Conservation (phyloP, 2,797 vertebrate species). For the Arctocebus calabarensis region DNA sequence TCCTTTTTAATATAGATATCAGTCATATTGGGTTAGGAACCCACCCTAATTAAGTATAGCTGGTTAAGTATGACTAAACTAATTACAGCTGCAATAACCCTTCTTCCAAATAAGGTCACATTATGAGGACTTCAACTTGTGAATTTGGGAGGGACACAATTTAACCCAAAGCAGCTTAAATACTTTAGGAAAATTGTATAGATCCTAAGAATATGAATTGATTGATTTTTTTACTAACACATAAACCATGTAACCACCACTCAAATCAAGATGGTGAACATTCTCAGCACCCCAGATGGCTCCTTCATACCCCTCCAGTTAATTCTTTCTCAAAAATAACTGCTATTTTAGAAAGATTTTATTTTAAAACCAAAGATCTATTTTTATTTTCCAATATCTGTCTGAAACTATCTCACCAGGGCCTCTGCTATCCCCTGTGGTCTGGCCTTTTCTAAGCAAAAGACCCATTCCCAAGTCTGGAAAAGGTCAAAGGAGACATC, state of each 20-base stretch:
- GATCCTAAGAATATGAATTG: neutral
- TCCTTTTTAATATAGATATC: neutral
- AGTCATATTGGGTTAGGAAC: neutral
- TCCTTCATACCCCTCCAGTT: neutral
- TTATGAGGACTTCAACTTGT: neutral
- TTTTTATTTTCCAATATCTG: neutral
- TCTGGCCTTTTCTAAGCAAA: neutral
- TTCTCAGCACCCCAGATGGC: neutral
- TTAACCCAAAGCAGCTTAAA: neutral
- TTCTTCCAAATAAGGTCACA: neutral
- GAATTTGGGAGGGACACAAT: neutral
- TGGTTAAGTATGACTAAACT: neutral
- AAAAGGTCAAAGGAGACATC: neutral
- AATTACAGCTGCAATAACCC: neutral
- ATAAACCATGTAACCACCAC: neutral
- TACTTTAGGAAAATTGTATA: neutral
- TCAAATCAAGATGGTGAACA: neutral
- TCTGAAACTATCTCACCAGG: neutral
- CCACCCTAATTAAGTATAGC: neutral
- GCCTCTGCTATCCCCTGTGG: neutral
- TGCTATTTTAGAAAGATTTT: neutral
- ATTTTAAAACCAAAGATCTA: slow-evolving; percentile 36
- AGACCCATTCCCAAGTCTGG: neutral
- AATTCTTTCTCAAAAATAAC: neutral
- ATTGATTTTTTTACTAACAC: neutral